A percentile compares a stretch with the other conserved stretches of the same genome.
Conservation (phyloP, 2,888 invertebrate species). For the Zygothrica quintamaculata region DNA sequence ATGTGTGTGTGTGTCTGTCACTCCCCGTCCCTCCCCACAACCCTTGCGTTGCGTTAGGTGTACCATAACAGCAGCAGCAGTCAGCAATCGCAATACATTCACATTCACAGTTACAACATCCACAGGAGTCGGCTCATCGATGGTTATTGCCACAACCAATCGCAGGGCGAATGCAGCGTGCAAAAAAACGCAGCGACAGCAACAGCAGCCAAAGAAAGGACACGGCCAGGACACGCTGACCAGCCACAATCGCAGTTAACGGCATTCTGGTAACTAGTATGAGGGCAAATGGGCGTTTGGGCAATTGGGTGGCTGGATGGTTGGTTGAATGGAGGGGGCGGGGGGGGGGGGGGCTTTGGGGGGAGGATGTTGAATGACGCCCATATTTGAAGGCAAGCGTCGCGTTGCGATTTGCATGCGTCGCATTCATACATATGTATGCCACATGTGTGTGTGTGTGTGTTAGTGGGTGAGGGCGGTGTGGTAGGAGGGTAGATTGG, state of each 20-base stretch:
- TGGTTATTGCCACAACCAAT: slow-evolving; percentile 70
- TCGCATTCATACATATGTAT: slow-evolving; percentile 42
- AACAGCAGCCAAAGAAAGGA: slow-evolving; percentile 43
- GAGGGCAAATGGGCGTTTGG: slow-evolving; percentile 9
- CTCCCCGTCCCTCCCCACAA: no score
- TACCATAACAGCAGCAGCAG: slow-evolving; percentile 6
- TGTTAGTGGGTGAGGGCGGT: not conserved
- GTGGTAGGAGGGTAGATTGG: not conserved
- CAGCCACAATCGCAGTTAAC: slow-evolving; percentile 53
- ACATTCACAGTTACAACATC: slow-evolving; percentile 3
- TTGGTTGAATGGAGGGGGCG: not conserved
- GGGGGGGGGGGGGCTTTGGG: slow-evolving; percentile 1
- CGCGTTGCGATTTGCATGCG: slow-evolving; percentile 74
- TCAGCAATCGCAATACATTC: slow-evolving; percentile 11
- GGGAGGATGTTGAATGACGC: slow-evolving; percentile 38
- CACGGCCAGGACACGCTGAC: slow-evolving; percentile 60
- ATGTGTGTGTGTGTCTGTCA: no score
- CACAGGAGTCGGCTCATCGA: slow-evolving; percentile 59
- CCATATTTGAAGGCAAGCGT: slow-evolving; percentile 47
- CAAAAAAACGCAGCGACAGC: slow-evolving; percentile 71
- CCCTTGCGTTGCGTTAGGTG: slow-evolving; percentile 38
- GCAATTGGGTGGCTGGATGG: not conserved
- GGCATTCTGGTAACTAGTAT: not conserved
- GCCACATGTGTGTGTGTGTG: slow-evolving; percentile 10
- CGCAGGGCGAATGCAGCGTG: slow-evolving; percentile 73